Evolutionary conservation across 2,888 invertebrate species (phyloP), one percentile per base, ranked within the genome.

Genomic region (Cephonodes hylas): DNA sequence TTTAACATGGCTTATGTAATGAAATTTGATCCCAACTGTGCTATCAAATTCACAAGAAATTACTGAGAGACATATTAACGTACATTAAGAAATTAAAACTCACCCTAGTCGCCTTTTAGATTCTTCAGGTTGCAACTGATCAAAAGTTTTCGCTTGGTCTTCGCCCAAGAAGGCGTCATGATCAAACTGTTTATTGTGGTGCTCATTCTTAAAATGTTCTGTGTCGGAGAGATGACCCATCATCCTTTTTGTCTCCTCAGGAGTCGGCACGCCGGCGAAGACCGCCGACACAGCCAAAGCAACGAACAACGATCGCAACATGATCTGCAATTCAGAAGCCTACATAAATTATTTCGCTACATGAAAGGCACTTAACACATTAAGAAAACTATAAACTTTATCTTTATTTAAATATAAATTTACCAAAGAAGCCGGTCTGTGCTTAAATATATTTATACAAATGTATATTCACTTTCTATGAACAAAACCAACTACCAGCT

Each of bases 91-190:
- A 23, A 18, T 8, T 20, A 20, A 15, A 42, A 42, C 83, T 78
- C 87, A 96, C 94, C 96, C 96, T 27, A 99, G 91, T 79, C 98
- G 94, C 61, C 97, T 94, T 78, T 96, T 96, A 86, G 99, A 99
- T 84, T 99, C 99, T 85, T 99, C 99, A 2, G 99, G 99, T 0
- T 96, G 94, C 48, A 99, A 92, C 74, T 99, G 96, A 81, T 99
- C 98, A 82, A 99, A 99, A 3, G 97, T 96, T 81, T 97, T 97
- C 0, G 99, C 97, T 72, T 95, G 95, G 69, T 98, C 97, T 81
- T 98, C 97, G 0, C 99, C 99, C 10, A 99, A 93, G 84, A 99
- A 99, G 0, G 99, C 98, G 82, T 99, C 99, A 81, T 99, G 99
- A 81, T 99, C 99, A 83, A 97, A 99, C 70, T 98, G 97, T 58